Conservation (phyloP, 2,888 invertebrate species). For the Nephrotoma guestfalica region DNA sequence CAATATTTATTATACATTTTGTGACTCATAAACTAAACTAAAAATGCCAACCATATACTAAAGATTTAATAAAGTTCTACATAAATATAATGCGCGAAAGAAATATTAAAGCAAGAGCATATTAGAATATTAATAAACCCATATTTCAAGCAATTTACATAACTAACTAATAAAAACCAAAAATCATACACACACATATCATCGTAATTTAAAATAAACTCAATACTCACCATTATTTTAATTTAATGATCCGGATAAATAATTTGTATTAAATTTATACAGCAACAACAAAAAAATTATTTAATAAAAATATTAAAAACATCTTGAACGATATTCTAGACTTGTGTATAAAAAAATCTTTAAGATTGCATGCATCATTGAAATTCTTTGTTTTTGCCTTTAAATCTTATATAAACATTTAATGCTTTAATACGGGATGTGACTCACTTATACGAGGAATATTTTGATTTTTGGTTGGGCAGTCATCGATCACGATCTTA, state of each 20-base stretch:
- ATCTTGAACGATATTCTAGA: neutral
- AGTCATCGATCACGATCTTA: neutral
- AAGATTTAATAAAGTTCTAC: neutral
- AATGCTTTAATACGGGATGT: neutral
- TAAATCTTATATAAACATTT: neutral
- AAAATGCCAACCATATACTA: neutral
- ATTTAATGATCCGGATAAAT: neutral
- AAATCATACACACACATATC: neutral
- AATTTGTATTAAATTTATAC: neutral
- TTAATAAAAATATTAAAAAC: neutral
- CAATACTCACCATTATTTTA: neutral
- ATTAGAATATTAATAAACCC: neutral
- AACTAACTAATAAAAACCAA: neutral
- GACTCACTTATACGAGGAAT: neutral
- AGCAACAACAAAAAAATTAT: neutral
- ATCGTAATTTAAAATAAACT: neutral
- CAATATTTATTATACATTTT: neutral
- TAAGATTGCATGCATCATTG: neutral
- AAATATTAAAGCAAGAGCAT: neutral
- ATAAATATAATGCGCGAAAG: neutral
- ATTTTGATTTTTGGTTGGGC: neutral
- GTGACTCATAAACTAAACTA: neutral
- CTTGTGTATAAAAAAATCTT: neutral
- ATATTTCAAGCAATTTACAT: neutral
- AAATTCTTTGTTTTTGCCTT: neutral